Conservation (phyloP, 2,113 vertebrate species). For the Salvelinus alpinus region DNA sequence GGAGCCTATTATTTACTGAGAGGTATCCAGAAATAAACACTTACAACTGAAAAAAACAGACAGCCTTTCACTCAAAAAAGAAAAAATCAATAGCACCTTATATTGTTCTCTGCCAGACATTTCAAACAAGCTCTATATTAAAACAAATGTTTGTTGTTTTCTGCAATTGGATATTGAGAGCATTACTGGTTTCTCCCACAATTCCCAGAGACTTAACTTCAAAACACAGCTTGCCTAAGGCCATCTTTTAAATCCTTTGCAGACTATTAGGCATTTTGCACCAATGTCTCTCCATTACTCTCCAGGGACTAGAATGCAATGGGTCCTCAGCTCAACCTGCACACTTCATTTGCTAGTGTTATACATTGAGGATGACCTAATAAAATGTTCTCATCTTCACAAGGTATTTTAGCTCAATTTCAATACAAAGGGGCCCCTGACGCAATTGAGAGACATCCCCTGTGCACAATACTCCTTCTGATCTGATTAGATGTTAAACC, state of each 20-base stretch:
- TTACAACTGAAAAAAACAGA: not conserved
- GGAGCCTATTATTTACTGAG: slow-evolving; percentile 9
- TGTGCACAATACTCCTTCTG: not conserved
- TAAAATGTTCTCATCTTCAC: not conserved
- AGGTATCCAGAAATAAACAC: not conserved
- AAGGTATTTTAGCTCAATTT: slow-evolving; percentile 6
- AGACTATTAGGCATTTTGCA: slow-evolving; percentile 8
- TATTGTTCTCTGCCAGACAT: not conserved
- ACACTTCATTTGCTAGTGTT: not conserved
- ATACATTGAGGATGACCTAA: not conserved
- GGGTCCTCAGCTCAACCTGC: slow-evolving; percentile 1
- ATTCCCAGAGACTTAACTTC: not conserved
- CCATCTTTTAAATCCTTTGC: not conserved
- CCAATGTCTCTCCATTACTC: slow-evolving; percentile 10
- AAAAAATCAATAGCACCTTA: no score
- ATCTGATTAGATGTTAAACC: not conserved
- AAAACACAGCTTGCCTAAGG: slow-evolving; percentile 13
- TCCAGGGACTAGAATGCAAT: not conserved
- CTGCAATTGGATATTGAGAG: slow-evolving; percentile 10
- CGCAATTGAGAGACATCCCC: slow-evolving; percentile 43
- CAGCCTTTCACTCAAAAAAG: not conserved
- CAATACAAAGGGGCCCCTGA: slow-evolving; percentile 43
- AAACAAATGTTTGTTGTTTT: not conserved
- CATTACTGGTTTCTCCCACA: not conserved
- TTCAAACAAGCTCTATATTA: not conserved